Evolutionary conservation across 1,140 invertebrate genomes (phyloP).

Genomic region (Homarus americanus): DNA sequence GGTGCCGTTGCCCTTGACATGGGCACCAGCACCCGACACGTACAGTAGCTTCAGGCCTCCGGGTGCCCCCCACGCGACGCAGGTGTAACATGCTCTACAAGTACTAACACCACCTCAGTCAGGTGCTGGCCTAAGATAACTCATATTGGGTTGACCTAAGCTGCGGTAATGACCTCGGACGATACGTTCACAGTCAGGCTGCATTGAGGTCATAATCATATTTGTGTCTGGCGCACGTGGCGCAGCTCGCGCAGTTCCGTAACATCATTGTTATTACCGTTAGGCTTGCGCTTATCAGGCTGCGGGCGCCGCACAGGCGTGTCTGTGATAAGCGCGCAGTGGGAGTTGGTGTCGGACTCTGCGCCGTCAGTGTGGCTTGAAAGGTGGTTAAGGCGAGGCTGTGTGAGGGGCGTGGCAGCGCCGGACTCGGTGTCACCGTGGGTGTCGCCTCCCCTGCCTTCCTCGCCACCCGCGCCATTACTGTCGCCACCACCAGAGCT

Average conservation of each 20-base stretch:
- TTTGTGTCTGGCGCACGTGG: slow-evolving; percentile 76
- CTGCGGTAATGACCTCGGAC: neutral
- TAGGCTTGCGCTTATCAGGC: slow-evolving; percentile 78
- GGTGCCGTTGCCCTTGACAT: slow-evolving; percentile 18
- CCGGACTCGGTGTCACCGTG: slow-evolving; percentile 36
- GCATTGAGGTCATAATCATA: slow-evolving; percentile 73
- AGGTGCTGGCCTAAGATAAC: neutral
- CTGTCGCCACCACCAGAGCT: slow-evolving; percentile 42
- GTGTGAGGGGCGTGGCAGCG: slow-evolving; percentile 64
- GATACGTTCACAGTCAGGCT: slow-evolving; percentile 25
- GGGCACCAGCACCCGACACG: neutral
- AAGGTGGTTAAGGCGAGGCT: slow-evolving; percentile 68
- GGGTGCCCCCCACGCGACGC: neutral
- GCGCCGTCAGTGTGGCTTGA: slow-evolving; percentile 80
- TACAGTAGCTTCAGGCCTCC: slow-evolving; percentile 20
- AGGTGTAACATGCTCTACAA: neutral
- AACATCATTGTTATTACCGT: slow-evolving; percentile 84
- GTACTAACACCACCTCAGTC: neutral
- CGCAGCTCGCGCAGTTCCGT: slow-evolving; percentile 78
- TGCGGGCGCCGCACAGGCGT: slow-evolving; percentile 77
- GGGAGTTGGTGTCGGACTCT: slow-evolving; percentile 84
- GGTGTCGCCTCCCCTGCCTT: slow-evolving; percentile 25
- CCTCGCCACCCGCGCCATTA: slow-evolving; percentile 25
- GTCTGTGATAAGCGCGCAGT: slow-evolving; percentile 81
- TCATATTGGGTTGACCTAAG: neutral